Evolutionary conservation across 2,113 vertebrate species (phyloP).

Genomic region (Muntiacus reevesi): DNA sequence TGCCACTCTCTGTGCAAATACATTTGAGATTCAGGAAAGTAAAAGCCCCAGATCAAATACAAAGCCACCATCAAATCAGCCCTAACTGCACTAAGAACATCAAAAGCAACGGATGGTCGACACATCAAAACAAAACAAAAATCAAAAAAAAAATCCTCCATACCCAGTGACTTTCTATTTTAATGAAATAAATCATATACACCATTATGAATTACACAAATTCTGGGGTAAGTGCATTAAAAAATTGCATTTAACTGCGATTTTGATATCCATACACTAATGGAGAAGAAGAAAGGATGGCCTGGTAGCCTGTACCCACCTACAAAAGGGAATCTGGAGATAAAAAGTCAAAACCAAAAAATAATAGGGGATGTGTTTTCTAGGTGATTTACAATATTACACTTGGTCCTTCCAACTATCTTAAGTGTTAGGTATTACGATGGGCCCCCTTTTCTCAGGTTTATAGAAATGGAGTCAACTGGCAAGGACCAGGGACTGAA

Average conservation of each 20-base stretch:
- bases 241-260: neutral
- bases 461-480: neutral
- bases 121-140: slow-evolving; percentile 8
- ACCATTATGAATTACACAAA: neutral
- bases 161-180: neutral
- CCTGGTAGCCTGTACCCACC: accelerated
- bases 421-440: neutral
- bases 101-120: neutral
- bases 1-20: neutral
- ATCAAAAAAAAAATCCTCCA: neutral
- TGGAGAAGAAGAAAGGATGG: neutral
- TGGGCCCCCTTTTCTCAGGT: neutral
- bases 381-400: neutral
- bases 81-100: neutral
- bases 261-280: neutral
- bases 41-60: neutral
- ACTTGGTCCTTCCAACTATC: neutral
- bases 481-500: neutral
- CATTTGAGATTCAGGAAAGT: slow-evolving; percentile 9
- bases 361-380: neutral
- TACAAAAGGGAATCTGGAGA: neutral
- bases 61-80: neutral
- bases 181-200: neutral
- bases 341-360: neutral
- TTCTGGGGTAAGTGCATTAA: neutral